phyloP scores from a whole-genome alignment of 2,888 invertebrate genomes.

The Eubasilissa splendida region DNA sequence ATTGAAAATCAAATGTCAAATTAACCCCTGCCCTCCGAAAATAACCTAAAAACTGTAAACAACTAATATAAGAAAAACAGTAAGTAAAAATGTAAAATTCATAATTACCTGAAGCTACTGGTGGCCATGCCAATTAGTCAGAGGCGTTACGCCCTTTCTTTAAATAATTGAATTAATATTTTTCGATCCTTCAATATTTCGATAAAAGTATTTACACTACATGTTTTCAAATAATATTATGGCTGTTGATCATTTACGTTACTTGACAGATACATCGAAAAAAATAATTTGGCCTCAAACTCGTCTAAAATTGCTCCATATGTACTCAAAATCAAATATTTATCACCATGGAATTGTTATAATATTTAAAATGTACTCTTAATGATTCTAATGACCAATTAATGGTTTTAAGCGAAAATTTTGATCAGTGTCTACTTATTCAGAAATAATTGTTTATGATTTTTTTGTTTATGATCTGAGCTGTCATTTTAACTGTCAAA shows the following conservation, averaged over 20 bases:
- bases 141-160: slow-evolving; percentile 33
- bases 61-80: neutral
- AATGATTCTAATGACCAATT: neutral
- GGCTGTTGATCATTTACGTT: slow-evolving; percentile 7
- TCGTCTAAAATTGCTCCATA: too few relatives aligned
- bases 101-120: slow-evolving; percentile 67
- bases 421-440: neutral
- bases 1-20: slow-evolving; percentile 36
- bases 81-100: neutral
- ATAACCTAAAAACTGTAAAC: slow-evolving; percentile 44
- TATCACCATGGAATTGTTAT: neutral
- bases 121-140: slow-evolving; percentile 64
- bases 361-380: neutral
- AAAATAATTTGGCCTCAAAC: neutral
- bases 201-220: slow-evolving; percentile 42
- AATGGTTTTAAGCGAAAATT: neutral
- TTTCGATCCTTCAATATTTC: slow-evolving; percentile 26
- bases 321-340: too few relatives aligned
- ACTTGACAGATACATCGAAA: slow-evolving; percentile 3
- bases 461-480: slow-evolving; percentile 18
- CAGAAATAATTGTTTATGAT: neutral
- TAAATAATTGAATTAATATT: slow-evolving; percentile 28
- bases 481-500: slow-evolving; percentile 38
- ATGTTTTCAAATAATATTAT: slow-evolving; percentile 31
- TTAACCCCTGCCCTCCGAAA: slow-evolving; percentile 42